Conservation (phyloP, 2,113 vertebrate genomes). For the pig (Sus scrofa) region DNA sequence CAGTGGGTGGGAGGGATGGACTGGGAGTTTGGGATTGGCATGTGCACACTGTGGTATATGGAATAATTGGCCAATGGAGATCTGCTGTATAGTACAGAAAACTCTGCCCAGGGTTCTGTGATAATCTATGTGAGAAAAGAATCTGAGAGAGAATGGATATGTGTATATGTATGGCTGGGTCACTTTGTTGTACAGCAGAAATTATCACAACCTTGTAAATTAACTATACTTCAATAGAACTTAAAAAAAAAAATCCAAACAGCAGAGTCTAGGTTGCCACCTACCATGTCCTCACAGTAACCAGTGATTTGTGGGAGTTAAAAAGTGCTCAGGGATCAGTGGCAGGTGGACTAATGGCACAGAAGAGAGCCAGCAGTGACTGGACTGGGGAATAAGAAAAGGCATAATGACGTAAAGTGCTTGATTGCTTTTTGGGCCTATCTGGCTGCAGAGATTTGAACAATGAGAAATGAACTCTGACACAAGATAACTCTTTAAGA, state of each 20-base stretch:
- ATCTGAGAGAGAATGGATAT: too few species aligned
- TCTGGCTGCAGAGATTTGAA: neutral
- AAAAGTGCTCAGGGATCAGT: neutral
- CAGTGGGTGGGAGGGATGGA: too few species aligned
- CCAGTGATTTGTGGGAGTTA: neutral
- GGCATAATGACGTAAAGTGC: neutral
- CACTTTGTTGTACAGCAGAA: too few species aligned
- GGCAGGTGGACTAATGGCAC: neutral
- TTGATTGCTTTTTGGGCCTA: neutral
- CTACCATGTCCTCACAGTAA: neutral
- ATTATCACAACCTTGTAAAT: too few species aligned
- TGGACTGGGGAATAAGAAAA: neutral
- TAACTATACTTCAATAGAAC: too few species aligned
- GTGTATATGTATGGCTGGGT: too few species aligned
- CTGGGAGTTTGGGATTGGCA: too few species aligned
- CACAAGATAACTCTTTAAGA: neutral
- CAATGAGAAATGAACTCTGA: slow-evolving; percentile 9
- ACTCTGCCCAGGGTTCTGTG: too few species aligned
- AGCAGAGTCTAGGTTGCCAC: neutral
- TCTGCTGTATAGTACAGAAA: too few species aligned
- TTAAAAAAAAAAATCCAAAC: neutral
- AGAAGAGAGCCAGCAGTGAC: neutral
- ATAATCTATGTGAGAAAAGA: too few species aligned
- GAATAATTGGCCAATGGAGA: too few species aligned
- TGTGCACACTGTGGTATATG: too few species aligned